Evolutionary conservation across 2,113 vertebrate genomes (phyloP).

Genomic region (Porphyrio hochstetteri): DNA sequence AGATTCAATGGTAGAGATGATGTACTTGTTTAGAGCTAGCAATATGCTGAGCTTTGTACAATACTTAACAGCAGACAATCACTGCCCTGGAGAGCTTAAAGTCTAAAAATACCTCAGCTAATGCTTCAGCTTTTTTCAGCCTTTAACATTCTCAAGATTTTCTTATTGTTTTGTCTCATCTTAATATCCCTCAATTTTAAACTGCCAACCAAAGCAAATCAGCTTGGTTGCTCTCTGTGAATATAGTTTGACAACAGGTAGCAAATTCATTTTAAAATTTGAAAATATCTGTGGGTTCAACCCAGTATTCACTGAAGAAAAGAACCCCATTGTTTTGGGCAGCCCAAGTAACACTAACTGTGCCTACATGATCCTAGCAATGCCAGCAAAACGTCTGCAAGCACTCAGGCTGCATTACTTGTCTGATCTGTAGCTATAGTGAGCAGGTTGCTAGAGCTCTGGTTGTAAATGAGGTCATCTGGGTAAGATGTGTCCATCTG

Average conservation of each 20-base stretch:
- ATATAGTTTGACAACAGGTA: not conserved
- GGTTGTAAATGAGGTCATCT: not conserved
- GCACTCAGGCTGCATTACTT: not conserved
- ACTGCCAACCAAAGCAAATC: not conserved
- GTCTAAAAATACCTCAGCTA: conserved; percentile 26
- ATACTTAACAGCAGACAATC: not conserved
- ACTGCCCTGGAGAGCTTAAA: not conserved
- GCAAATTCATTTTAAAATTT: not conserved
- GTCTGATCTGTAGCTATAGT: not conserved
- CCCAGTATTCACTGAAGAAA: not conserved
- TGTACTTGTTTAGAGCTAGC: not conserved
- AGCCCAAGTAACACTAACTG: not conserved
- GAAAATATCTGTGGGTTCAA: not conserved
- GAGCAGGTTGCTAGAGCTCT: not conserved
- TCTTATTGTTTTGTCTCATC: not conserved
- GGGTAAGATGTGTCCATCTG: not conserved
- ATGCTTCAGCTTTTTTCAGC: conserved; percentile 2
- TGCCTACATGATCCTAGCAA: not conserved
- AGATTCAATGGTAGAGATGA: not conserved
- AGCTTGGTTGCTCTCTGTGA: not conserved
- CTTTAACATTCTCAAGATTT: not conserved
- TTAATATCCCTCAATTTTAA: not conserved
- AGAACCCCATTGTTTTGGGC: not conserved
- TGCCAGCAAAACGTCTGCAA: not conserved
- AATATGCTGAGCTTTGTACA: not conserved